These are phyloP conservation scores for Gavia stellata DNA, from an alignment of 2,113 vertebrate genomes.

Conservation along the genomic window DNA sequence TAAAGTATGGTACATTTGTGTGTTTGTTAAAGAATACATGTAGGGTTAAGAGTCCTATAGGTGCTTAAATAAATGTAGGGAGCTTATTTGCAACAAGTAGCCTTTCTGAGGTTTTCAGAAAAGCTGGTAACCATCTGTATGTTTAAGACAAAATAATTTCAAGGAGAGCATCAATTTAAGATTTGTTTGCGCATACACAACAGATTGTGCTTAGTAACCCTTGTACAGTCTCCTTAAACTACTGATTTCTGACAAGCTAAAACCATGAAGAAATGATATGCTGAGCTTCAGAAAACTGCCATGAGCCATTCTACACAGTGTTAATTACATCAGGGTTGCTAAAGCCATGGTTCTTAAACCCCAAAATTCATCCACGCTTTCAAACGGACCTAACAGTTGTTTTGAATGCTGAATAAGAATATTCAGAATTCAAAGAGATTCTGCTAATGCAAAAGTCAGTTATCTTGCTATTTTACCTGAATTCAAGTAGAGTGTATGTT, in stretches of 20 bases:
- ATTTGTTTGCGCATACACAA: slow-evolving; percentile 27
- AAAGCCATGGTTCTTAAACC: slow-evolving; percentile 23
- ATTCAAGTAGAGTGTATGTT: slow-evolving; percentile 5
- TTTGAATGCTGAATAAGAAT: neutral
- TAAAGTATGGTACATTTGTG: slow-evolving; percentile 6
- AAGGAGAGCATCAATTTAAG: slow-evolving; percentile 15
- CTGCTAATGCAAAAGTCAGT: neutral
- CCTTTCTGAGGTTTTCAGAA: slow-evolving; percentile 23
- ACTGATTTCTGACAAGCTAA: neutral
- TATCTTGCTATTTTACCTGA: slow-evolving; percentile 10
- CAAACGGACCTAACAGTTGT: neutral
- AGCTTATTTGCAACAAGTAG: neutral
- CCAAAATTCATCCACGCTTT: neutral
- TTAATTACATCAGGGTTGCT: slow-evolving; percentile 1
- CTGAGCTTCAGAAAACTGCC: slow-evolving; percentile 12
- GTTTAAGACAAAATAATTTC: slow-evolving; percentile 24
- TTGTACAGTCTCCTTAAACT: neutral
- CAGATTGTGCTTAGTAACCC: slow-evolving; percentile 17
- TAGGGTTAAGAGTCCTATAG: neutral
- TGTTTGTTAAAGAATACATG: neutral
- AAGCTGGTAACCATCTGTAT: neutral
- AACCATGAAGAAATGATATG: neutral
- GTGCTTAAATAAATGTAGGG: neutral
- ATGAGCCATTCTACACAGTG: neutral
- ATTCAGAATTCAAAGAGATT: slow-evolving; percentile 3